These are phyloP conservation scores for Dryobates pubescens DNA, from an alignment of 2,797 vertebrate genomes.

Conservation along the genomic window DNA sequence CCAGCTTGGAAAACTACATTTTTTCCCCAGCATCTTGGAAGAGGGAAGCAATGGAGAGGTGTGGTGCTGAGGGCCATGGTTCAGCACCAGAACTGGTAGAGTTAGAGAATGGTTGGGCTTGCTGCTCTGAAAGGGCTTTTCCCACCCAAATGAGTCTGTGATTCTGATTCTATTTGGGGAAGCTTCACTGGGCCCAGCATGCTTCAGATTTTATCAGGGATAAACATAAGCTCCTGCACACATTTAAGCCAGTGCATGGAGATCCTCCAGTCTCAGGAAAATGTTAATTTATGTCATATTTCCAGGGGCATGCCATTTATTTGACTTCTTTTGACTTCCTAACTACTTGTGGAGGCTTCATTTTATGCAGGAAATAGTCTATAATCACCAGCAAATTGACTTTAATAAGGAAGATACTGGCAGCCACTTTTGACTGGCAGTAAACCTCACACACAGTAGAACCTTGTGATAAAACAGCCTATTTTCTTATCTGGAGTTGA, in stretches of 20 bases:
- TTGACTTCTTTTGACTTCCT: slow-evolving; percentile 66
- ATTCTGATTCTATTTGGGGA: background rate
- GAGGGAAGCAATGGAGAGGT: background rate
- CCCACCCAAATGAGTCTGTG: too few species aligned
- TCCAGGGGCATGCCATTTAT: slow-evolving; percentile 46
- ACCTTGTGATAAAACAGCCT: slow-evolving; percentile 62
- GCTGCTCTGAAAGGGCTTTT: too few species aligned
- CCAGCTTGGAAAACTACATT: background rate
- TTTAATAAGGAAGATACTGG: slow-evolving; percentile 73
- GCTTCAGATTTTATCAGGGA: slow-evolving; percentile 18
- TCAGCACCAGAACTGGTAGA: too few species aligned
- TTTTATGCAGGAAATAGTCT: slow-evolving; percentile 72
- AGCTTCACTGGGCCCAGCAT: background rate
- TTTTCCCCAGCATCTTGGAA: background rate
- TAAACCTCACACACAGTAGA: slow-evolving; percentile 55
- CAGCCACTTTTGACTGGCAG: slow-evolving; percentile 65
- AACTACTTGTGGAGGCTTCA: slow-evolving; percentile 73
- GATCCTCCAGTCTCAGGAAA: slow-evolving; percentile 27
- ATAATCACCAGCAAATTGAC: slow-evolving; percentile 73
- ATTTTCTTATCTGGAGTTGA: slow-evolving; percentile 72
- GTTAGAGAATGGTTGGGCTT: too few species aligned
- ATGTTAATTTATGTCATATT: slow-evolving; percentile 42
- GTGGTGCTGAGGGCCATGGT: too few species aligned
- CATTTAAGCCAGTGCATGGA: background rate
- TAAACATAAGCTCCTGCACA: background rate